Percentiles rank a stretch among this genome's conserved stretches.
phyloP scores from a whole-genome alignment of 2,113 vertebrate genomes.

The Greenwoodochromis staneri region DNA sequence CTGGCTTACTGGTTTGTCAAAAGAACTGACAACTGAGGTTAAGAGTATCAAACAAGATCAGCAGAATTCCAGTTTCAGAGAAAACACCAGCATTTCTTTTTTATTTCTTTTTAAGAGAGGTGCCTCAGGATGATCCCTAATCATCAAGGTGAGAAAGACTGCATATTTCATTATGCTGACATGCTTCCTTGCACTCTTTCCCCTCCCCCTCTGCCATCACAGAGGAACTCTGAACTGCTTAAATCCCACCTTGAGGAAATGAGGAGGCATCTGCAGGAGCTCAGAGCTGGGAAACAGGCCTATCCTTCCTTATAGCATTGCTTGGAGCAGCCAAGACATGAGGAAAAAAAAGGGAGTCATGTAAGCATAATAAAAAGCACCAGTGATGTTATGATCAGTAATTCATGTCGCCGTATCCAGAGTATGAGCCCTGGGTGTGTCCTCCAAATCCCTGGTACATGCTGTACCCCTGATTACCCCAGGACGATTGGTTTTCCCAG shows the following conservation, averaged over 20 bases:
- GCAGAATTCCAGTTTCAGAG: neutral
- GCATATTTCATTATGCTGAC: neutral
- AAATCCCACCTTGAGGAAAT: neutral
- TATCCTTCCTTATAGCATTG: neutral
- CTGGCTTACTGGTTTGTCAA: neutral
- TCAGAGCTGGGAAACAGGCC: neutral
- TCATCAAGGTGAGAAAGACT: neutral
- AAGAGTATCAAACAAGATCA: neutral
- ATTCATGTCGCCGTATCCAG: slow-evolving; percentile 42
- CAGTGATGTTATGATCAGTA: slow-evolving; percentile 7
- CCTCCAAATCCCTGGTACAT: slow-evolving; percentile 34
- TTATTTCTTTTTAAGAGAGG: neutral
- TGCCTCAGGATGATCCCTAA: neutral
- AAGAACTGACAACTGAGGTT: neutral
- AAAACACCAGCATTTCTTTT: neutral
- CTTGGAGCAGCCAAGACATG: neutral
- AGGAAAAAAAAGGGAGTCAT: neutral
- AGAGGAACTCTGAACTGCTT: neutral
- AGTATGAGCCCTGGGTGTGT: slow-evolving; percentile 32
- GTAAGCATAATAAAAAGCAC: neutral
- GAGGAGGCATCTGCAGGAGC: neutral
- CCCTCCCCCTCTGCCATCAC: neutral
- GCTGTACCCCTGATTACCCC: slow-evolving; percentile 24
- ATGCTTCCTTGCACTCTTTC: neutral
- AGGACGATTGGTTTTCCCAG: slow-evolving; percentile 51